Evolutionary conservation across 2,888 invertebrate genomes (phyloP).

Genomic region (Theretra japonica): DNA sequence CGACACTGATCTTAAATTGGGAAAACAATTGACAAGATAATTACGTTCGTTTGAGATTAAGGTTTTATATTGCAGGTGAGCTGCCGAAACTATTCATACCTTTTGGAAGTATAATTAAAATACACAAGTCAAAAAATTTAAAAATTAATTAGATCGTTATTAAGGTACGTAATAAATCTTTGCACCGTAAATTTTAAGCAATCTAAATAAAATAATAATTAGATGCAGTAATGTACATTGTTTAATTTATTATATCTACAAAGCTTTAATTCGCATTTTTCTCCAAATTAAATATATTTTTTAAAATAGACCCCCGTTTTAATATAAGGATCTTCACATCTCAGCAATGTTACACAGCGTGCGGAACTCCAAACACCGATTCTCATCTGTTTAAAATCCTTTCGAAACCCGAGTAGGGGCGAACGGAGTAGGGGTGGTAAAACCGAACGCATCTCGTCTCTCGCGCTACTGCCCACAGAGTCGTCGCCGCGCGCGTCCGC

Average conservation of each 20-base stretch:
- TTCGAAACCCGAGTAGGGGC: slow-evolving; percentile 79
- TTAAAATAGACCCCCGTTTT: too few species aligned
- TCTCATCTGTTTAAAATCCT: slow-evolving; percentile 70
- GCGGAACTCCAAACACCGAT: slow-evolving; percentile 40
- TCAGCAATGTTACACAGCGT: neutral
- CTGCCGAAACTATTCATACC: too few species aligned
- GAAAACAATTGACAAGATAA: neutral
- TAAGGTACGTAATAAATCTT: too few species aligned
- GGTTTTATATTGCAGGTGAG: too few species aligned
- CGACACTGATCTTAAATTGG: neutral
- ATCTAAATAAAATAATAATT: too few species aligned
- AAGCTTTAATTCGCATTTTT: too few species aligned
- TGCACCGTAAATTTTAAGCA: too few species aligned
- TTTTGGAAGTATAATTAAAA: neutral
- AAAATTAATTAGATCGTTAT: too few species aligned
- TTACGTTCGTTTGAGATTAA: too few species aligned
- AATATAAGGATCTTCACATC: neutral
- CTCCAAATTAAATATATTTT: too few species aligned
- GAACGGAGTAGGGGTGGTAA: slow-evolving; percentile 80
- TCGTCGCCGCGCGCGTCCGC: slow-evolving; percentile 68
- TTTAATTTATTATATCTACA: too few species aligned
- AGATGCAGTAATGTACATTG: too few species aligned
- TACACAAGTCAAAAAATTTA: neutral
- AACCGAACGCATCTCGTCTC: slow-evolving; percentile 69
- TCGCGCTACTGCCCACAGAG: slow-evolving; percentile 67